Evolutionary conservation across 1,140 invertebrate species (phyloP), one percentile per base, ranked within the genome.

Genomic region (Drosophila takahashii): DNA sequence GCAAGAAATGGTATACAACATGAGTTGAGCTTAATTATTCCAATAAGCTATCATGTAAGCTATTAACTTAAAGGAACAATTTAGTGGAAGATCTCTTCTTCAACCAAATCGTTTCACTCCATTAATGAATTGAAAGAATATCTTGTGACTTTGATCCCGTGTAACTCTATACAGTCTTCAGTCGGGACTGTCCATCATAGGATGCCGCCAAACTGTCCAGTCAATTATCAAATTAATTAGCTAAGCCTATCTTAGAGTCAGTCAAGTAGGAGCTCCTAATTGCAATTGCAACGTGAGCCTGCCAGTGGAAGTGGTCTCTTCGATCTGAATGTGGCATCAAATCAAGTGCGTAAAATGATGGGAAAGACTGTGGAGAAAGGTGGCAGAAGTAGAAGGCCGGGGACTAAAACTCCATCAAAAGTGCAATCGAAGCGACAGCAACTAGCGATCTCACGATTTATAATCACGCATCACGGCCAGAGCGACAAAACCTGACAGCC

Each of bases 171-270:
- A 26, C 8, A 39, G 65, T 22, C 65, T 36, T 22, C 29, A 36
- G 22, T 34, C 48, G 22, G 27, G 27, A 18, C 29, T 52, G 48
- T 54, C 52, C 34, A 66, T 72, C 53, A 60, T 44, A 45, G 36
- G 42, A 73, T 53, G 70, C 83, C 77, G 60, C 56, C 62, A 60
- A 60, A 34, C 73, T 79, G 69, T 58, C 48, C 74, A 75, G 41
- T 73, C 83, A 87, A 87, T 87, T 72, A 72, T 86, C 61, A 77
- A 83, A 79, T 79, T 87, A 79, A 83, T 87, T 86, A 87, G 57
- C 70, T 69, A 77, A 79, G 75, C 71, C 70, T 64, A 87, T 87
- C 84, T 81, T 41, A 54, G 36, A 47, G 70, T 64, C 72, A 70
- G 66, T 76, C 52, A 37, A 22, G 27, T 39, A 26, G 39, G 34